Percentiles rank a stretch among this genome's conserved stretches.
phyloP scores from a whole-genome alignment of 2,888 invertebrate species.

The Holacanthella duospinosa region DNA sequence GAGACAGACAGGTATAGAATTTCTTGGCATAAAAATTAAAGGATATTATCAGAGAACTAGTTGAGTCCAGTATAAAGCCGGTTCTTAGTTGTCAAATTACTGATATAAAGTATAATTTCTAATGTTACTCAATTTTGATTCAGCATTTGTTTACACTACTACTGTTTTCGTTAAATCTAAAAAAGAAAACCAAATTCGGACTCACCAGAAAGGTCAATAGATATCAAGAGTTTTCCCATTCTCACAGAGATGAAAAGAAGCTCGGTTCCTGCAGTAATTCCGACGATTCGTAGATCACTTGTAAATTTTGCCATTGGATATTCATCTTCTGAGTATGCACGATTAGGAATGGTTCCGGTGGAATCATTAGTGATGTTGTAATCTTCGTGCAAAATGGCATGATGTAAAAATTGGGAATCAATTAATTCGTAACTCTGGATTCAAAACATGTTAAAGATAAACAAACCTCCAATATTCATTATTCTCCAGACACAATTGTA shows the following conservation, averaged over 20 bases:
- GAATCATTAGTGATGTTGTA: slow-evolving; percentile 54
- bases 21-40: no score
- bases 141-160: no score
- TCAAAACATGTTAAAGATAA: no score
- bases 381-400: slow-evolving; percentile 50
- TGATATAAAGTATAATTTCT: background rate
- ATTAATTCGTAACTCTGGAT: background rate
- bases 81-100: background rate
- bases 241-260: background rate
- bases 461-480: slow-evolving; percentile 75
- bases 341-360: slow-evolving; percentile 55
- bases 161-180: no score
- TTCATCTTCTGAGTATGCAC: slow-evolving; percentile 50
- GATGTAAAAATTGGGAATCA: no score
- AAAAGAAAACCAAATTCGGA: no score
- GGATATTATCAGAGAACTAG: no score
- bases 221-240: background rate
- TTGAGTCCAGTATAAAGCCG: no score
- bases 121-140: no score
- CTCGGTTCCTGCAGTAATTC: background rate
- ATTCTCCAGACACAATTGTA: slow-evolving; percentile 80
- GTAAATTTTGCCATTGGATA: background rate
- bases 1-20: no score
- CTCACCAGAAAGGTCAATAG: background rate
- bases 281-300: background rate